Conservation (phyloP, 2,888 invertebrate species). For the Morpho deidamia region DNA sequence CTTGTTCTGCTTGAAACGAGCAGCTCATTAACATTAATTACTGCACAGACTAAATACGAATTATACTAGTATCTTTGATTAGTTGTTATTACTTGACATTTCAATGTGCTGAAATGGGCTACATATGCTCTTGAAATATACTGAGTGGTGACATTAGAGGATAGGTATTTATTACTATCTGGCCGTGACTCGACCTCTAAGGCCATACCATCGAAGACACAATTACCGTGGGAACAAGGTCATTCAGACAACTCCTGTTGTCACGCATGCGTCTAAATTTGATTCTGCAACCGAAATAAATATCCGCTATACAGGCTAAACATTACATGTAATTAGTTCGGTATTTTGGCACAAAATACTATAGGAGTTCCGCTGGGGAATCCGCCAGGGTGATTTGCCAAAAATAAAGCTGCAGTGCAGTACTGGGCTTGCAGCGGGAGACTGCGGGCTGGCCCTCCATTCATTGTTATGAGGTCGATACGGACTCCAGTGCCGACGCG, state of each 20-base stretch:
- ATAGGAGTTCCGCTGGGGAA: conserved; percentile 31
- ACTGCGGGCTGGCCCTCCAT: conserved; percentile 59
- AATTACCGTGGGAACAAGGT: conserved; percentile 34
- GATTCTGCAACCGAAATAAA: conserved; percentile 14
- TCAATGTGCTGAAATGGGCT: too few relatives aligned
- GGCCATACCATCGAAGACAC: conserved; percentile 28
- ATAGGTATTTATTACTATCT: conserved; percentile 15
- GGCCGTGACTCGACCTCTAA: conserved; percentile 27
- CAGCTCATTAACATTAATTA: too few relatives aligned
- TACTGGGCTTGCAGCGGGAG: conserved; percentile 63
- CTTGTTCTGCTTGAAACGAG: too few relatives aligned
- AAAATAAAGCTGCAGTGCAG: conserved; percentile 77
- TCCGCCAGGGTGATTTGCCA: conserved; percentile 59
- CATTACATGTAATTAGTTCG: conserved; percentile 44
- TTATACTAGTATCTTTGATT: too few relatives aligned
- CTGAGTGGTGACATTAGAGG: conserved; percentile 9
- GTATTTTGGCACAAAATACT: conserved; percentile 30
- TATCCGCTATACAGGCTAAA: conserved; percentile 14
- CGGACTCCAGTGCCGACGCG: conserved; percentile 56
- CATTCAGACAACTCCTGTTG: conserved; percentile 22
- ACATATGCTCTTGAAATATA: too few relatives aligned
- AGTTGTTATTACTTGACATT: too few relatives aligned
- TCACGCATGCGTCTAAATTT: conserved; percentile 32
- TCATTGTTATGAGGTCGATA: conserved; percentile 53
- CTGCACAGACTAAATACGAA: too few relatives aligned